Evolutionary conservation across 2,113 vertebrate species (phyloP).

Genomic region (Anser cygnoides): DNA sequence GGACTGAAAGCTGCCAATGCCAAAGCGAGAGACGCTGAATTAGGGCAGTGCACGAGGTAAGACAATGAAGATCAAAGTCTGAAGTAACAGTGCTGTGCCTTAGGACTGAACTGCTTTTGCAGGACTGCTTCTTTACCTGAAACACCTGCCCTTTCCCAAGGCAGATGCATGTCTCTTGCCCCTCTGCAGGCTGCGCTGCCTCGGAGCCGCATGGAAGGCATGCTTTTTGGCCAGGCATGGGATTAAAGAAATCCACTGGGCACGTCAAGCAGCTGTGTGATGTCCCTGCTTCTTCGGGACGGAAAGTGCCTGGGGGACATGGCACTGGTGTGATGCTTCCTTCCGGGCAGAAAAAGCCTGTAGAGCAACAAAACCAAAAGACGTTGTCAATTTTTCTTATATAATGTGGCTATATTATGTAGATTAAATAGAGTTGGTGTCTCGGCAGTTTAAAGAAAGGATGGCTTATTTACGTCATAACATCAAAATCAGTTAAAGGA

Average conservation of each 20-base stretch:
- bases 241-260: constrained; percentile 83
- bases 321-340: constrained; percentile 58
- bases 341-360: constrained; percentile 83
- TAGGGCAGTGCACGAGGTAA: not conserved
- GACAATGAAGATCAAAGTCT: not conserved
- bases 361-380: not conserved
- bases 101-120: not conserved
- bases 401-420: not conserved
- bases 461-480: accelerated
- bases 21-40: not conserved
- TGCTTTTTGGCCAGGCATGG: constrained; percentile 70
- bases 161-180: constrained; percentile 82
- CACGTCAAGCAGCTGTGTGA: constrained; percentile 76
- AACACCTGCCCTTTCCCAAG: constrained; percentile 77
- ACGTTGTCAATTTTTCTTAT: accelerated
- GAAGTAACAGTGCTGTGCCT: too few species aligned
- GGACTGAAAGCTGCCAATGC: not conserved
- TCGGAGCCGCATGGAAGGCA: constrained; percentile 81
- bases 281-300: constrained; percentile 7
- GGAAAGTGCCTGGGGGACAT: constrained; percentile 86
- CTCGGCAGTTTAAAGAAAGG: not conserved
- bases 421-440: not conserved
- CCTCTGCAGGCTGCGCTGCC: constrained; percentile 82
- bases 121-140: constrained; percentile 76
- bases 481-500: not conserved